Percentiles rank a stretch among this genome's conserved stretches.
These are phyloP conservation scores for Vulpes lagopus DNA, from an alignment of 2,113 vertebrate genomes.

Conservation along the genomic window DNA sequence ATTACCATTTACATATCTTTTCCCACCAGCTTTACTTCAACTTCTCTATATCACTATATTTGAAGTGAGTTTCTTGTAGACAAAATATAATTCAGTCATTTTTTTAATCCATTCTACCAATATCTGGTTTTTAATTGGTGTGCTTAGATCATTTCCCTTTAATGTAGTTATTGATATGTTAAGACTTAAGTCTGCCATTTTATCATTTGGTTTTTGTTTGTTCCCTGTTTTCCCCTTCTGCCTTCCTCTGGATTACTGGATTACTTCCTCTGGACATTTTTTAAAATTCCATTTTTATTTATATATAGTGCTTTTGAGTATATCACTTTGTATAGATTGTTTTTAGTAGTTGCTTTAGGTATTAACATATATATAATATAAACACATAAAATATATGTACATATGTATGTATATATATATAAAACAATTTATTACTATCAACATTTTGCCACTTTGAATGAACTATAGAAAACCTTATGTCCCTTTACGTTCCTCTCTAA, in stretches of 20 bases:
- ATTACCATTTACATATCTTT: background rate
- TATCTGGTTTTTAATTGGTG: slow-evolving; percentile 14
- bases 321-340: slow-evolving; percentile 11
- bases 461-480: slow-evolving; percentile 30
- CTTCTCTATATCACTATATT: slow-evolving; percentile 25
- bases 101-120: slow-evolving; percentile 33
- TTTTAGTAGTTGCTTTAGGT: slow-evolving; percentile 45
- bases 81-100: background rate
- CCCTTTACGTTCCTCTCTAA: slow-evolving; percentile 12
- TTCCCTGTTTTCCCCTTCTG: slow-evolving; percentile 28
- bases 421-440: background rate
- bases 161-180: slow-evolving; percentile 29
- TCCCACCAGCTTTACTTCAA: background rate
- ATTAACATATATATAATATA: background rate
- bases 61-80: slow-evolving; percentile 24
- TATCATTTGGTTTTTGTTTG: background rate
- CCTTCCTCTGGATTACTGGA: background rate
- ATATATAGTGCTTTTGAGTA: background rate
- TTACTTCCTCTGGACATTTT: background rate
- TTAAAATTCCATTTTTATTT: slow-evolving; percentile 16
- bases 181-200: slow-evolving; percentile 10
- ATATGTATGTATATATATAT: background rate
- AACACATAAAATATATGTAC: background rate
- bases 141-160: slow-evolving; percentile 34
- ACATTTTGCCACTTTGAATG: slow-evolving; percentile 10